Conservation (phyloP, 2,797 vertebrate genomes). For the Chaenodraco wilsoni region DNA sequence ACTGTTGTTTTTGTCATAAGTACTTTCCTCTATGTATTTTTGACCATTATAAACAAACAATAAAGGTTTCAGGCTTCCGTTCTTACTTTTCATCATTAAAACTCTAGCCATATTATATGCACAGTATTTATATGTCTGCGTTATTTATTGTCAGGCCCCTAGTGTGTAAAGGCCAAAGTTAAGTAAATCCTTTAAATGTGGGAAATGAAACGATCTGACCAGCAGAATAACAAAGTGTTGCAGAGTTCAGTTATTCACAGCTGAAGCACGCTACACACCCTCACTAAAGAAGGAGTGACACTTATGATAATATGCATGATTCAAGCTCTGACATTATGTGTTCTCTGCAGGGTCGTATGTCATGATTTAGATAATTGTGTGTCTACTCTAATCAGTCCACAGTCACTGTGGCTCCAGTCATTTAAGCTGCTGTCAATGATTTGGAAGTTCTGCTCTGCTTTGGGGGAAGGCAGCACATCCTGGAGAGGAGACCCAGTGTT, state of each 20-base stretch:
- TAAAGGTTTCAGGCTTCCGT: no score
- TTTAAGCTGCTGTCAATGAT: constrained; percentile 36
- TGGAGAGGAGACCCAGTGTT: constrained; percentile 53
- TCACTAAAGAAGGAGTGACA: constrained; percentile 40
- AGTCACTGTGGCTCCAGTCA: constrained; percentile 35
- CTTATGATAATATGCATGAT: constrained; percentile 29
- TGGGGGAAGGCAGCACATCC: constrained; percentile 36
- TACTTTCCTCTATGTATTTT: no score
- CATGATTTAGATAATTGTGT: constrained; percentile 51
- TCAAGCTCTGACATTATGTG: constrained; percentile 21
- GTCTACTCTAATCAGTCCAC: constrained; percentile 36
- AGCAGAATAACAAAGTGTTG: background rate
- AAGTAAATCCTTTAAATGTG: background rate
- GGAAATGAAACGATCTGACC: background rate
- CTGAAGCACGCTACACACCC: constrained; percentile 49
- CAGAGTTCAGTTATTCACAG: constrained; percentile 46
- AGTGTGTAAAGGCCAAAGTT: background rate
- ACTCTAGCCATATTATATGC: background rate
- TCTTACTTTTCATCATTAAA: no score
- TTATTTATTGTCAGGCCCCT: background rate
- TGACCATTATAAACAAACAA: no score
- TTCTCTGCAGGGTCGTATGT: constrained; percentile 39
- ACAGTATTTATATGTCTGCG: background rate
- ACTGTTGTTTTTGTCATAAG: no score
- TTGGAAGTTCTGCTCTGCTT: constrained; percentile 13